These are phyloP conservation scores for Imbricaverruca yamaguchii DNA, from an alignment of 2,888 invertebrate genomes.

Conservation along the genomic window DNA sequence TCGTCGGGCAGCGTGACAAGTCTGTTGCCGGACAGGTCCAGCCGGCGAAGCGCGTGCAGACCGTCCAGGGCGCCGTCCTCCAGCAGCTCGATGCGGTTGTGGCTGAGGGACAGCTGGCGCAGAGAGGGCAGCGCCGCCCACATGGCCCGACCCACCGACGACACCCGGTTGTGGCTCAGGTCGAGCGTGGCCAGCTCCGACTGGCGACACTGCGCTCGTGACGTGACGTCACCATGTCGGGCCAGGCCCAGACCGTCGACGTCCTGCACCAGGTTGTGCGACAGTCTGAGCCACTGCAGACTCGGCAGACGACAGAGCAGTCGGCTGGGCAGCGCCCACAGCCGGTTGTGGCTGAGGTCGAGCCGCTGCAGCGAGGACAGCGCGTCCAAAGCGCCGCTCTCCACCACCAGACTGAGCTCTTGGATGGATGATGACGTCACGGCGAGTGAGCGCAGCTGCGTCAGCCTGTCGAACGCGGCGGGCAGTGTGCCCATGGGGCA, in stretches of 20 bases:
- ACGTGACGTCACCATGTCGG: constrained; percentile 42
- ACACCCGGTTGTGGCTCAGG: constrained; percentile 65
- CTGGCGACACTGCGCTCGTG: constrained; percentile 34
- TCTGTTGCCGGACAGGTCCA: constrained; percentile 72
- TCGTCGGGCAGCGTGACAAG: constrained; percentile 68
- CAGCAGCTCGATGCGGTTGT: constrained; percentile 64
- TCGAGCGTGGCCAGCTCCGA: constrained; percentile 49
- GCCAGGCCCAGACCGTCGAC: constrained; percentile 65
- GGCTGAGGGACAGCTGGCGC: constrained; percentile 60
- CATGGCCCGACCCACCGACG: constrained; percentile 60
- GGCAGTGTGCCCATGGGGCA: constrained; percentile 72
- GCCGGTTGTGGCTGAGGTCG: constrained; percentile 75
- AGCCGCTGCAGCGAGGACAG: constrained; percentile 69
- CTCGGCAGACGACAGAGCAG: constrained; percentile 57
- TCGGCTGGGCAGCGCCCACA: constrained; percentile 67
- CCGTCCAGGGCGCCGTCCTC: constrained; percentile 67
- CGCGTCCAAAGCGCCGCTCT: constrained; percentile 63
- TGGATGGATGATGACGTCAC: constrained; percentile 67
- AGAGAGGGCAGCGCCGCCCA: constrained; percentile 62
- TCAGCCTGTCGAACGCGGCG: constrained; percentile 58
- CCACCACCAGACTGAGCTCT: constrained; percentile 69
- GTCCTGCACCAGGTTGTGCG: constrained; percentile 69
- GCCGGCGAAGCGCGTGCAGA: constrained; percentile 56
- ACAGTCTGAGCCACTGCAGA: constrained; percentile 61
- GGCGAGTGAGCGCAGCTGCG: constrained; percentile 57